phyloP scores from a whole-genome alignment of 2,113 vertebrate species.

The Coregonus clupeaformis region DNA sequence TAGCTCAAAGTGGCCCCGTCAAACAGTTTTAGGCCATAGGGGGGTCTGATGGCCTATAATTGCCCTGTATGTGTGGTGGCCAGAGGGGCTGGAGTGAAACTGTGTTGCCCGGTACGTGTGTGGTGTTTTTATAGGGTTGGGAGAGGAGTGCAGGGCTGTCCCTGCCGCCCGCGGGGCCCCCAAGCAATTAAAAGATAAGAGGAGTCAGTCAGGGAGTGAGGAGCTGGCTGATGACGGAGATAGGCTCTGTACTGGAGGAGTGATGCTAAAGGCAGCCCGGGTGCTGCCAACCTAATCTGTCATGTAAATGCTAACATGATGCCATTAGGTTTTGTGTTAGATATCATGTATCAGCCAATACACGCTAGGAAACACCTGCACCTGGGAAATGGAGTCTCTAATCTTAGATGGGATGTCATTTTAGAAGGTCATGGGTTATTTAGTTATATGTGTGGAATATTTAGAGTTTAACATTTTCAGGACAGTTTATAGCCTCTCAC shows the following conservation, averaged over 20 bases:
- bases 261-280: slow-evolving; percentile 14
- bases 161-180: slow-evolving; percentile 48
- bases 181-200: slow-evolving; percentile 71
- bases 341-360: not conserved
- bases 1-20: slow-evolving; percentile 1
- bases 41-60: slow-evolving; percentile 28
- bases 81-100: slow-evolving; percentile 31
- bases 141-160: slow-evolving; percentile 30
- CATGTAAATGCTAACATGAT: slow-evolving; percentile 52
- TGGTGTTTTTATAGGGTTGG: slow-evolving; percentile 28
- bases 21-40: not conserved
- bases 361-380: not conserved
- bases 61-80: slow-evolving; percentile 23
- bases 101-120: slow-evolving; percentile 21
- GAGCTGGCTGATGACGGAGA: slow-evolving; percentile 45
- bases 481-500: no score
- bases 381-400: not conserved
- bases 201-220: slow-evolving; percentile 38
- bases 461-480: no score
- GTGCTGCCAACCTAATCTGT: slow-evolving; percentile 26
- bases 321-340: not conserved
- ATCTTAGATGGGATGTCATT: not conserved
- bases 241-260: not conserved
- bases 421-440: not conserved
- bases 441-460: not conserved